Base-by-base conservation (phyloP, 2,797 vertebrate genomes). In the Anomalospiza imberbis region DNA sequence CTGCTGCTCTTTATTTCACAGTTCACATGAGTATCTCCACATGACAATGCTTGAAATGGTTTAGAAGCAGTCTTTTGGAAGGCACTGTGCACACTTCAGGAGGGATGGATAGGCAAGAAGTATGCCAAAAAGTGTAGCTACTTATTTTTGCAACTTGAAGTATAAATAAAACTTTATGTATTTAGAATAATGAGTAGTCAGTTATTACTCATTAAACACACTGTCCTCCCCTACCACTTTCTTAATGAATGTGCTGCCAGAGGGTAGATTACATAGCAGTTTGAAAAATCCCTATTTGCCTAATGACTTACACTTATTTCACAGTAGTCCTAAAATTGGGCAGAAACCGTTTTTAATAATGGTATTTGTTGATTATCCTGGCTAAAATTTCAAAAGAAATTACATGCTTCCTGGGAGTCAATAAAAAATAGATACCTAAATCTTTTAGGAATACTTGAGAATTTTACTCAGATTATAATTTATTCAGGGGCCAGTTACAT, bases 301-400 rank as follows among this genome's bases (percentile, higher is more conserved):
- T 93, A 95, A 92, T 62, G 65, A 85, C 26, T 89, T 95, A 83
- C 78, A 83, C 42, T 93, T 40, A 61, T 65, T 85, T 75, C 68
- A 68, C 47, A 85, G 65, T 67, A 67, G 36, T 87, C 40, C 42
- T 79, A 79, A 76, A 94, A 89, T 17, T 75, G 38, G 44, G 24
- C 22, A 93, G 19, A 53, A 38, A 60, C 26, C 28, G 20, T 7
- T 25, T 93, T 71, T 88, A 74, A 60, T 65, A 0, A 13, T 57
- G 70, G 28, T 48, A 66, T 66, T 76, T 83, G 44, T 51, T 1
- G 0, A 40, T 74, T 85, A 61, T 47, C 29, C 20, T 26, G 11
- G 10, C 7, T 63, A 74, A 50, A 77, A 75, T 72, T 80, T 85
- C 47, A 55, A 34, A 89, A 75, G 18, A 70, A 58, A 20, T 11